Conservation (phyloP, 1,140 invertebrate species). For the Lasaia peninsularis region DNA sequence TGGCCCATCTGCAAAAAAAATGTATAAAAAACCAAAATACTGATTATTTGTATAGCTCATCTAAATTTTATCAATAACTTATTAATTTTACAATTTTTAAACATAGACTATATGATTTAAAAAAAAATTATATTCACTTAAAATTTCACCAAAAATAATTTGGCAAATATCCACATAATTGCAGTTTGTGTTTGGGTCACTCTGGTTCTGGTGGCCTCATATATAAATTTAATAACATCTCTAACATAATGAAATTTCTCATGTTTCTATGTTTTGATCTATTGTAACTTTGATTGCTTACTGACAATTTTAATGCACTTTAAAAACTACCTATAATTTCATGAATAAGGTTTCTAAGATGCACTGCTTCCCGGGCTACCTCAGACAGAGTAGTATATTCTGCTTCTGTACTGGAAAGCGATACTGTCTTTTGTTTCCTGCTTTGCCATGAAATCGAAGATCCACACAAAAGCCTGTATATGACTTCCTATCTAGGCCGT, state of each 20-base stretch:
- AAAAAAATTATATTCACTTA: neutral
- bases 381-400: constrained; percentile 4
- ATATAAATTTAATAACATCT: too few species aligned
- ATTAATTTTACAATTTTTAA: constrained; percentile 10
- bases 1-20: constrained; percentile 11
- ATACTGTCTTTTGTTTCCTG: constrained; percentile 7
- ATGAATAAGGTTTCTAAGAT: constrained; percentile 7
- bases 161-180: constrained; percentile 9
- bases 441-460: constrained; percentile 12
- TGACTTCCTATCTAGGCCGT: constrained; percentile 16
- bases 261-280: constrained; percentile 13
- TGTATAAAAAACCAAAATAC: neutral
- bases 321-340: constrained; percentile 13
- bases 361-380: constrained; percentile 11
- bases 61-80: constrained; percentile 13
- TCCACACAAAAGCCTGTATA: constrained; percentile 9
- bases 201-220: too few species aligned
- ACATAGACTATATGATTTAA: neutral
- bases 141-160: constrained; percentile 3
- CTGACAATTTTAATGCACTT: constrained; percentile 27
- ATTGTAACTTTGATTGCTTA: constrained; percentile 13
- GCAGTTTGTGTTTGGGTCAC: too few species aligned
- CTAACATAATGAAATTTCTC: too few species aligned
- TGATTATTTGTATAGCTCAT: constrained; percentile 11
- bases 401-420: neutral